Conservation (phyloP, 2,113 vertebrate species). For the Orycteropus afer region DNA sequence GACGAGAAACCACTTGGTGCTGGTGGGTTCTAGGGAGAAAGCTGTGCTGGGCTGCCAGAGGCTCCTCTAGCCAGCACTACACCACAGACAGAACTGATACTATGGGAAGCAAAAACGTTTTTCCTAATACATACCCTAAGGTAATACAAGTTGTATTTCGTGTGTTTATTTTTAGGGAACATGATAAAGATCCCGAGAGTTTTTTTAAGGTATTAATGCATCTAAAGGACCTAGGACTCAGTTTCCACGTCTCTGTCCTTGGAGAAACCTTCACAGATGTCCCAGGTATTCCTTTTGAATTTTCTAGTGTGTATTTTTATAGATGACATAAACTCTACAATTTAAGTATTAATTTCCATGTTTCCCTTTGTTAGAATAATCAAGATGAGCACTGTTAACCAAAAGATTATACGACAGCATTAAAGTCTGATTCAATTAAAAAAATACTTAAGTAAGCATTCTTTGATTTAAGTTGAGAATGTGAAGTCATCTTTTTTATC, state of each 20-base stretch:
- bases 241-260: conserved; percentile 93
- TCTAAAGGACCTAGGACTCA: conserved; percentile 88
- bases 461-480: conserved; percentile 76
- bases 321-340: conserved; percentile 45
- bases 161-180: conserved; percentile 97
- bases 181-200: conserved; percentile 96
- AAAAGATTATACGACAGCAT: conserved; percentile 67
- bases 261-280: conserved; percentile 93
- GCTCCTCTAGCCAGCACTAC: conserved; percentile 5
- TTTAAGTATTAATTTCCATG: conserved; percentile 65
- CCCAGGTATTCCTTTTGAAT: conserved; percentile 89
- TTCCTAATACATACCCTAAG: background rate
- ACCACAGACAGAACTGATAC: background rate
- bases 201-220: conserved; percentile 94
- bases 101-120: background rate
- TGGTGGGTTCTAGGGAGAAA: conserved; percentile 14
- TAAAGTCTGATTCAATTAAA: conserved; percentile 80
- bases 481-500: conserved; percentile 72
- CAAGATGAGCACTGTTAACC: conserved; percentile 64
- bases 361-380: conserved; percentile 69
- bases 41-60: background rate
- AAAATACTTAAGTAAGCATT: conserved; percentile 73
- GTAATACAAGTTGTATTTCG: conserved; percentile 84
- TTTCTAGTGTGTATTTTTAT: conserved; percentile 64
- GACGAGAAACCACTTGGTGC: background rate